These are phyloP conservation scores for Leuctra nigra DNA, from an alignment of 2,888 invertebrate species.

Conservation along the genomic window DNA sequence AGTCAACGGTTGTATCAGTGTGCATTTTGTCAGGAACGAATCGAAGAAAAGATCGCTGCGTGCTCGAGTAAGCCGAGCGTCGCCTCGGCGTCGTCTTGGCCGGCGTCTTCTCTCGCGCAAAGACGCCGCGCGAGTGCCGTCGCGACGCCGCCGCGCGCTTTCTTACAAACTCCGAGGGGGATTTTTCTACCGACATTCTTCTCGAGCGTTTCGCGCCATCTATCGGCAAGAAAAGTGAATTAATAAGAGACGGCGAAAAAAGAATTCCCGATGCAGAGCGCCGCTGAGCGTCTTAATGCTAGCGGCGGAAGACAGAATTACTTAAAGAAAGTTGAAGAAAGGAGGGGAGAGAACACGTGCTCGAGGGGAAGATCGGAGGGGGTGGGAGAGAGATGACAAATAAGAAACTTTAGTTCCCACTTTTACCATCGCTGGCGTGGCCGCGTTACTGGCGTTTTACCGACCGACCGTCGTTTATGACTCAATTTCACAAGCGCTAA, in stretches of 20 bases:
- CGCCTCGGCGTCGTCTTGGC: not conserved
- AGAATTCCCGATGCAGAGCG: constrained; percentile 26
- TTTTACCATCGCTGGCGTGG: not conserved
- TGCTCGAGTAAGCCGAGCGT: not conserved
- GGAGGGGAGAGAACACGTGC: constrained; percentile 7
- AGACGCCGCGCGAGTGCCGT: constrained; percentile 13
- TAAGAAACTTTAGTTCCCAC: too few species aligned
- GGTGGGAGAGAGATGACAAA: not conserved
- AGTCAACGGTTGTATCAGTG: too few species aligned
- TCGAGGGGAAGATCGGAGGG: constrained; percentile 2
- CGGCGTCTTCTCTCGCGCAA: constrained; percentile 7
- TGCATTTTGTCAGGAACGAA: too few species aligned
- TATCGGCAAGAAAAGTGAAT: constrained; percentile 26
- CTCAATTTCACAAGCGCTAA: too few species aligned
- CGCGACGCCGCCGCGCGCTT: constrained; percentile 13
- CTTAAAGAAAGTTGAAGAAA: constrained; percentile 29
- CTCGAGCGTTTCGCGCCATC: constrained; percentile 24
- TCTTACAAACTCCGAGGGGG: constrained; percentile 11
- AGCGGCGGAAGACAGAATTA: constrained; percentile 23
- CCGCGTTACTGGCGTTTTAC: not conserved
- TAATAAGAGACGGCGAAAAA: constrained; percentile 25
- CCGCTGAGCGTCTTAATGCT: constrained; percentile 23
- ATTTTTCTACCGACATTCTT: constrained; percentile 14
- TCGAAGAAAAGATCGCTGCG: not conserved
- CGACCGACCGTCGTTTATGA: too few species aligned